Conservation (phyloP, 1,140 invertebrate species). For the Diorhabda elongata region DNA sequence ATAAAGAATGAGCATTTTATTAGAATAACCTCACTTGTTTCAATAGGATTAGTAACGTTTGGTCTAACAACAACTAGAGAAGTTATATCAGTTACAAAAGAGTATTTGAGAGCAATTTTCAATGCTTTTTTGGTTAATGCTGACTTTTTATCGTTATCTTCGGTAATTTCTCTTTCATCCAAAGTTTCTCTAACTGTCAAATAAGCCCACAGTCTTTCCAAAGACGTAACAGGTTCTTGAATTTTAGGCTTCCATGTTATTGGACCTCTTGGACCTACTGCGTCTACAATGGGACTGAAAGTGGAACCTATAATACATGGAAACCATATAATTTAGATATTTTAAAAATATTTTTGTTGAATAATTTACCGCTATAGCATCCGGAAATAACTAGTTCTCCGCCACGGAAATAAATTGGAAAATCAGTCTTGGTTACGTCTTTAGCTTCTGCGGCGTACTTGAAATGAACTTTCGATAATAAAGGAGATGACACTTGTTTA, state of each 20-base stretch:
- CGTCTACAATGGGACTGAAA: not conserved
- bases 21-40: not conserved
- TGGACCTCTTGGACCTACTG: not conserved
- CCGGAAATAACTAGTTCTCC: constrained; percentile 58
- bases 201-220: constrained; percentile 60
- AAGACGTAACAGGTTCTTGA: constrained; percentile 5
- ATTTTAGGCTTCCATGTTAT: constrained; percentile 47
- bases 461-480: constrained; percentile 61
- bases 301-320: not conserved
- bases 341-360: not conserved
- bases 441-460: constrained; percentile 52
- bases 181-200: constrained; percentile 57
- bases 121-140: constrained; percentile 45
- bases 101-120: constrained; percentile 54
- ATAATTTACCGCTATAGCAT: constrained; percentile 18
- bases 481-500: constrained; percentile 61
- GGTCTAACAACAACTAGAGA: constrained; percentile 67
- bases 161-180: constrained; percentile 50
- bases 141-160: constrained; percentile 38
- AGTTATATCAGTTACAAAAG: constrained; percentile 65
- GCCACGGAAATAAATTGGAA: constrained; percentile 54
- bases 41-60: constrained; percentile 35
- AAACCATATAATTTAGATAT: not conserved
- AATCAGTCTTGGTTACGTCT: constrained; percentile 45
- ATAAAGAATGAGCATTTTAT: too few relatives aligned